Conservation (phyloP, 35 echinoderm and acorn worm genomes). For the Apostichopus japonicus region DNA sequence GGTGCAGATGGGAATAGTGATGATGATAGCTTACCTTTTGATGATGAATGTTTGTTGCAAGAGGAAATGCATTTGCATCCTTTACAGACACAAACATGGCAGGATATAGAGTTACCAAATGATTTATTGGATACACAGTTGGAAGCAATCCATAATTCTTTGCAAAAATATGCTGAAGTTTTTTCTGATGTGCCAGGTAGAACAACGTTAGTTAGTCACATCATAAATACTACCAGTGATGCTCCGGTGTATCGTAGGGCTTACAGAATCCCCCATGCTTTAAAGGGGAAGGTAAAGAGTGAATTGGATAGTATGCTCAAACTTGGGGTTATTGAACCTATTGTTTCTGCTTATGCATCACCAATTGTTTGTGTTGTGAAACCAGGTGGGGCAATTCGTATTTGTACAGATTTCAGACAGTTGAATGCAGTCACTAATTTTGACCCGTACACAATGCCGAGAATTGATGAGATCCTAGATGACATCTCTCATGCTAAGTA, state of each 20-base stretch:
- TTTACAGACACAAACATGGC: background rate
- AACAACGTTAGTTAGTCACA: background rate
- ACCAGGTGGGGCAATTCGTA: constrained; percentile 36
- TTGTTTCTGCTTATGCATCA: too few relatives aligned
- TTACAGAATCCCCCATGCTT: constrained; percentile 56
- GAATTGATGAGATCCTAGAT: background rate
- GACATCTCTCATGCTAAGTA: constrained; percentile 19
- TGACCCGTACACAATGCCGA: background rate
- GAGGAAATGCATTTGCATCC: background rate
- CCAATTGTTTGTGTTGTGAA: constrained; percentile 27
- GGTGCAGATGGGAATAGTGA: background rate
- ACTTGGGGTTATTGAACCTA: background rate
- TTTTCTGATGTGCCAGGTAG: constrained; percentile 25
- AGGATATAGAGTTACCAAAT: background rate
- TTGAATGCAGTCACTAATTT: constrained; percentile 61
- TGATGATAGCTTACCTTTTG: background rate
- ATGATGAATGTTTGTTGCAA: background rate
- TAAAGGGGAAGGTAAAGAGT: background rate
- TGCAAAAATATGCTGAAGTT: background rate
- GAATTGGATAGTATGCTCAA: constrained; percentile 63
- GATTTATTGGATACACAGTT: background rate
- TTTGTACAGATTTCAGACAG: constrained; percentile 57
- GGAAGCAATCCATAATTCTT: background rate
- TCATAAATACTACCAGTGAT: background rate
- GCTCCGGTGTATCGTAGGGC: constrained; percentile 11